A percentile compares a stretch with the other conserved stretches of the same genome.
Evolutionary conservation across 2,797 vertebrate genomes (phyloP).

Genomic region (Etheostoma perlongum): DNA sequence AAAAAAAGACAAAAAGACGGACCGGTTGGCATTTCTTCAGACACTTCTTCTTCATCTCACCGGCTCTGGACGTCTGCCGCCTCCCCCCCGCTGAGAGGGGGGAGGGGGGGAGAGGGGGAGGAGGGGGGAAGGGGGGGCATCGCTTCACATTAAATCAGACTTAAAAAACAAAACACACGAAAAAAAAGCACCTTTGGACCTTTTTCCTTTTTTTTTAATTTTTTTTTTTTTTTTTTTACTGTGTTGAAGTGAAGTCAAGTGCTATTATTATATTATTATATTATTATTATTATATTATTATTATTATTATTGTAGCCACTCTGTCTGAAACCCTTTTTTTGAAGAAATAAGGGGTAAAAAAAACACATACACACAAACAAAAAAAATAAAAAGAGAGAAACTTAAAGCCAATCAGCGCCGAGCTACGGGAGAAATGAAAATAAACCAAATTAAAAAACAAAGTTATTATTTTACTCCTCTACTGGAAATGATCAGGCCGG

Average conservation of each 20-base stretch:
- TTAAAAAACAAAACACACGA: slow-evolving; percentile 40
- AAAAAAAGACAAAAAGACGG: slow-evolving; percentile 22
- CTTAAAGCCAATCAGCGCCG: slow-evolving; percentile 65
- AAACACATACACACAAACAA: not conserved
- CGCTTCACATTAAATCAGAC: slow-evolving; percentile 76
- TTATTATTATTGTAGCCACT: slow-evolving; percentile 71
- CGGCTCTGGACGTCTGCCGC: slow-evolving; percentile 72
- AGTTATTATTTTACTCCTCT: too few relatives aligned
- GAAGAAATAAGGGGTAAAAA: slow-evolving; percentile 57
- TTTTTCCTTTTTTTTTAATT: slow-evolving; percentile 33
- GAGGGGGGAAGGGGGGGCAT: slow-evolving; percentile 54
- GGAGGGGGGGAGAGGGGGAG: slow-evolving; percentile 16
- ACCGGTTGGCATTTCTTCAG: slow-evolving; percentile 78
- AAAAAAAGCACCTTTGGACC: slow-evolving; percentile 72
- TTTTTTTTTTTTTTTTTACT: slow-evolving; percentile 60
- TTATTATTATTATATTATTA: slow-evolving; percentile 54
- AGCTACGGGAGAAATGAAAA: too few relatives aligned
- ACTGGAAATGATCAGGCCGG: too few relatives aligned
- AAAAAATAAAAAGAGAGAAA: slow-evolving; percentile 31
- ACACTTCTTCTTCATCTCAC: slow-evolving; percentile 73
- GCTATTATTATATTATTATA: slow-evolving; percentile 71
- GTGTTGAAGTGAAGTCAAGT: slow-evolving; percentile 81
- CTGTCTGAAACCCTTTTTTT: slow-evolving; percentile 74
- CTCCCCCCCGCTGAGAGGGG: slow-evolving; percentile 64
- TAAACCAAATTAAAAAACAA: too few relatives aligned